phyloP scores from a whole-genome alignment of 1,140 invertebrate genomes.

The Scaptodrosophila lebanonensis region DNA sequence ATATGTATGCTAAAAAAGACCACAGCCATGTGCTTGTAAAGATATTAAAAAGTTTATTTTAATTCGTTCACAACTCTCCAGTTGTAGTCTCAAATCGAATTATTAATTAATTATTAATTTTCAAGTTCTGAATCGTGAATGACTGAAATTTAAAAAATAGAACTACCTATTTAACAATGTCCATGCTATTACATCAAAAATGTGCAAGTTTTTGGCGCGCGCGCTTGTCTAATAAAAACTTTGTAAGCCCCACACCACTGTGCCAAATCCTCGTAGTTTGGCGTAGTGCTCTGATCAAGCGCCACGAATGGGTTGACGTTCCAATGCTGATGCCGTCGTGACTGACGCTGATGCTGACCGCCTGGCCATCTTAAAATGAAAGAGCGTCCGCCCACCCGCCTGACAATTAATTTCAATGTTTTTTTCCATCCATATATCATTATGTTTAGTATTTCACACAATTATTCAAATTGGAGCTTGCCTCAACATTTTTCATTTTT shows the following conservation, averaged over 20 bases:
- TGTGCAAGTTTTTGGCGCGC: too few species aligned
- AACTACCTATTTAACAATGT: too few species aligned
- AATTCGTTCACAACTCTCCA: too few species aligned
- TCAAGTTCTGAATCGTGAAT: too few species aligned
- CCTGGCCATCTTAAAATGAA: constrained; percentile 8
- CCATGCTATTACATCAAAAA: too few species aligned
- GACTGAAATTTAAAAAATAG: too few species aligned
- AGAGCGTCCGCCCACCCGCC: constrained; percentile 22
- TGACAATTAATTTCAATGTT: constrained; percentile 29
- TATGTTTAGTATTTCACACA: constrained; percentile 43
- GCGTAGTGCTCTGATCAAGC: constrained; percentile 65
- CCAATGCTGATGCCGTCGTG: constrained; percentile 33
- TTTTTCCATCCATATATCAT: constrained; percentile 13
- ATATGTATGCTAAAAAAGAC: too few species aligned
- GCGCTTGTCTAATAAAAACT: neutral
- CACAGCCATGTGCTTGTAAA: too few species aligned
- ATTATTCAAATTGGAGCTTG: constrained; percentile 35
- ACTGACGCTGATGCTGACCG: constrained; percentile 6
- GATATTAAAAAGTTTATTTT: too few species aligned
- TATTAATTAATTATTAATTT: too few species aligned
- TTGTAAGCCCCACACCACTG: constrained; percentile 37
- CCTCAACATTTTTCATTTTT: too few species aligned
- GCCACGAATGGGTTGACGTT: constrained; percentile 54
- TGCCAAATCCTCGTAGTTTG: constrained; percentile 18
- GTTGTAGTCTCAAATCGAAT: too few species aligned